phyloP scores from a whole-genome alignment of 2,797 vertebrate species.

The Mus caroli region DNA sequence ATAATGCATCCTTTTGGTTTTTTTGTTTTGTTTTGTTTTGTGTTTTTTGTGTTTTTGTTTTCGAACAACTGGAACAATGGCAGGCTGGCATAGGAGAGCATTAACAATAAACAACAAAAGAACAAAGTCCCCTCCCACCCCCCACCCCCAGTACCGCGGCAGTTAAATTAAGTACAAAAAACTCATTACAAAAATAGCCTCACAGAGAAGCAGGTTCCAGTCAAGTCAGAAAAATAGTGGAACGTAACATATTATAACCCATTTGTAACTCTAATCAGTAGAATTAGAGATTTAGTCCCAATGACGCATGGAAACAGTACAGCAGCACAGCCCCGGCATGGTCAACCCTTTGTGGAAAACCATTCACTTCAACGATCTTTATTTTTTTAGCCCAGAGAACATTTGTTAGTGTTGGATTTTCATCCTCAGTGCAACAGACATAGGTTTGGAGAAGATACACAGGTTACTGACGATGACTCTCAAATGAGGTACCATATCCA shows the following conservation, averaged over 20 bases:
- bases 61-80: constrained; percentile 91
- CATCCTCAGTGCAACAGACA: constrained; percentile 92
- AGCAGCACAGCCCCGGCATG: constrained; percentile 88
- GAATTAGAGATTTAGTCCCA: constrained; percentile 89
- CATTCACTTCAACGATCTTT: constrained; percentile 83
- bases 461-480: constrained; percentile 90
- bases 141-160: constrained; percentile 89
- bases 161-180: constrained; percentile 96
- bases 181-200: constrained; percentile 98
- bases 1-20: constrained; percentile 88
- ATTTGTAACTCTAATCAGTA: constrained; percentile 89
- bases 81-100: constrained; percentile 92
- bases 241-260: constrained; percentile 91
- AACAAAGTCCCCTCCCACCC: constrained; percentile 88
- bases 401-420: constrained; percentile 88
- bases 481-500: constrained; percentile 90
- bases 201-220: constrained; percentile 95
- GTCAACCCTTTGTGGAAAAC: constrained; percentile 87
- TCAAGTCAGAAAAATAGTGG: constrained; percentile 93
- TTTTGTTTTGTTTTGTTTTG: constrained; percentile 85
- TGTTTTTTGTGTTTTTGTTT: constrained; percentile 80
- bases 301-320: constrained; percentile 88
- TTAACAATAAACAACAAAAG: constrained; percentile 94
- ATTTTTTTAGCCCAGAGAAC: constrained; percentile 90
- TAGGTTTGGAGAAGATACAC: constrained; percentile 90